Evolutionary conservation across 2,113 vertebrate species (phyloP).

Genomic region (Megalops atlanticus): DNA sequence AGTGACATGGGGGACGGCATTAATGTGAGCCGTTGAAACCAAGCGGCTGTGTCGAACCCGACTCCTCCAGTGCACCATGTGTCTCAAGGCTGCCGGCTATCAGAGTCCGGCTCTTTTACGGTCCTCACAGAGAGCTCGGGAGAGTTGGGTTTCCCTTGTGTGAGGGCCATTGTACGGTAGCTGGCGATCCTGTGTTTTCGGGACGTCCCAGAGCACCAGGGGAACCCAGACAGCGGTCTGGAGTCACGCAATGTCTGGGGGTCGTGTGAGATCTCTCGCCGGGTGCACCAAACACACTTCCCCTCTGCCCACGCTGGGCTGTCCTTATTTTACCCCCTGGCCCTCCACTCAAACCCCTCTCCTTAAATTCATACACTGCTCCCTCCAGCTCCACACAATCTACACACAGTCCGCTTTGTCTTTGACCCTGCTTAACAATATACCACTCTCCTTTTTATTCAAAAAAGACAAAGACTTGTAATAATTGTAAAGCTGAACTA

Average conservation of each 20-base stretch:
- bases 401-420: not conserved
- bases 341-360: not conserved
- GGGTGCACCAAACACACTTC: not conserved
- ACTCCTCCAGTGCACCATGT: not conserved
- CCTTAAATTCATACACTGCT: not conserved
- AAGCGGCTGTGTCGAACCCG: not conserved
- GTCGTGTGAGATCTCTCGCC: not conserved
- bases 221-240: not conserved
- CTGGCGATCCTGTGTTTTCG: not conserved
- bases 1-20: not conserved
- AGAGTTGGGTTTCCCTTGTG: not conserved
- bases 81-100: not conserved
- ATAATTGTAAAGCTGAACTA: too few species aligned
- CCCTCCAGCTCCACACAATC: not conserved
- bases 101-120: not conserved
- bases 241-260: not conserved
- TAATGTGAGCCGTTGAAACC: not conserved
- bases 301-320: not conserved
- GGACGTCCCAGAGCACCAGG: not conserved
- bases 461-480: too few species aligned
- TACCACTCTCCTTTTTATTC: too few species aligned
- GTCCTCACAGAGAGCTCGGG: not conserved
- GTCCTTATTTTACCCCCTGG: not conserved
- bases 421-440: not conserved
- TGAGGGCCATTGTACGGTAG: not conserved